Evolutionary conservation across 2,797 vertebrate genomes (phyloP).

Genomic region (Erithacus rubecula): DNA sequence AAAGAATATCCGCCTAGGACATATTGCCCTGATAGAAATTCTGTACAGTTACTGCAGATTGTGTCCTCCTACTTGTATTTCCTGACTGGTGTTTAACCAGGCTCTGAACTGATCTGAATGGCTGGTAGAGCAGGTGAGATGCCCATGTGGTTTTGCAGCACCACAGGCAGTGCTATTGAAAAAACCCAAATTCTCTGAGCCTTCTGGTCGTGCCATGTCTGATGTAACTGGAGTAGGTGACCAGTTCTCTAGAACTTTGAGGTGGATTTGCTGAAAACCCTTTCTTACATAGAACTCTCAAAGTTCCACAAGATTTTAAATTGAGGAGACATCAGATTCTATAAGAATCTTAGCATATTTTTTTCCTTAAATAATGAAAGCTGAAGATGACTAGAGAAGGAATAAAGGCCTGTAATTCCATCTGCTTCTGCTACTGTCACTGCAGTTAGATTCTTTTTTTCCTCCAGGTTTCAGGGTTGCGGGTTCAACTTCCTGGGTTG

Average conservation of each 20-base stretch:
- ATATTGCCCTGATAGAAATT: background rate
- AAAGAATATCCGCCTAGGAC: background rate
- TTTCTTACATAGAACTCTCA: background rate
- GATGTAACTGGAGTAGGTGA: background rate
- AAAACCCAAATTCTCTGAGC: background rate
- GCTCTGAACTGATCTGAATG: background rate
- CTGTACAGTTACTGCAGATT: background rate
- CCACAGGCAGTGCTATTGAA: background rate
- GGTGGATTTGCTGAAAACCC: background rate
- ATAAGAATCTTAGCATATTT: background rate
- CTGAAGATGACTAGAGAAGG: background rate
- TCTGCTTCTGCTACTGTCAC: background rate
- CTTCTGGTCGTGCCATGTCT: background rate
- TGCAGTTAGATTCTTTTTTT: background rate
- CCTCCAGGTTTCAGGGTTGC: background rate
- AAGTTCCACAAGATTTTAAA: background rate
- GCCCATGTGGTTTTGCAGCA: background rate
- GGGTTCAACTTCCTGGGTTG: background rate
- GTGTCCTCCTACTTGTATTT: background rate
- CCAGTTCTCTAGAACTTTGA: background rate
- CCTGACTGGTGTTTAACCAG: background rate
- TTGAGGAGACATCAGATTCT: background rate
- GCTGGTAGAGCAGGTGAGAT: background rate
- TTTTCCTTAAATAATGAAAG: background rate
- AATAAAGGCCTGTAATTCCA: background rate